phyloP scores from a whole-genome alignment of 2,797 vertebrate genomes.

The Falco rusticolus region DNA sequence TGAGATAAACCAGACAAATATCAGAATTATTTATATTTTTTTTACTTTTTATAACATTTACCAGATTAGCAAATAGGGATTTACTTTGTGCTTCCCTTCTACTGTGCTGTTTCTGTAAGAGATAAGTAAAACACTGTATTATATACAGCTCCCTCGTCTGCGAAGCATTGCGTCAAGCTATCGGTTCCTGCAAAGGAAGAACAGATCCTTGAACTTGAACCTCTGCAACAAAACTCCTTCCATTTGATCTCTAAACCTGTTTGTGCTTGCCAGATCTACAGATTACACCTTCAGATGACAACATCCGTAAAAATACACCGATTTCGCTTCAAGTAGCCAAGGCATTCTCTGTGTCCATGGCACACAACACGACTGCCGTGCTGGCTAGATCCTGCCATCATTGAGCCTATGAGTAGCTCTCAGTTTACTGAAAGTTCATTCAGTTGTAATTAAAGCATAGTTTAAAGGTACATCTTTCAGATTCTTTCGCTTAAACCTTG shows the following conservation, averaged over 20 bases:
- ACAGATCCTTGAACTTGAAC: background rate
- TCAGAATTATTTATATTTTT: background rate
- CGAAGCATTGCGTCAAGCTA: background rate
- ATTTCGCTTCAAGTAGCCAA: background rate
- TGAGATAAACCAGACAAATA: slow-evolving; percentile 55
- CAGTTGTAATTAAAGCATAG: background rate
- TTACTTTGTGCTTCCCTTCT: slow-evolving; percentile 4
- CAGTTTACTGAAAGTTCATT: background rate
- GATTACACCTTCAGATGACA: background rate
- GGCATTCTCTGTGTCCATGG: accelerated
- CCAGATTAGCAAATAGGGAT: slow-evolving; percentile 42
- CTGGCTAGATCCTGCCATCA: background rate
- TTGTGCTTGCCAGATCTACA: background rate
- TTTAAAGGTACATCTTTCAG: background rate
- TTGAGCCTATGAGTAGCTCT: background rate
- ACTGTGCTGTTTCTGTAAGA: background rate
- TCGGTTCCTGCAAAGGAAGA: background rate
- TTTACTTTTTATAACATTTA: background rate
- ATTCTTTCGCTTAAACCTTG: background rate
- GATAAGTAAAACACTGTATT: background rate
- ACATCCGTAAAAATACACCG: background rate
- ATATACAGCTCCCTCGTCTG: background rate
- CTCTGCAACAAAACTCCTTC: background rate
- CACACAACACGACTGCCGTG: accelerated
- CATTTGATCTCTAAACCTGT: background rate